Conservation (phyloP, 2,888 invertebrate genomes). For the Augochlorella aurata region DNA sequence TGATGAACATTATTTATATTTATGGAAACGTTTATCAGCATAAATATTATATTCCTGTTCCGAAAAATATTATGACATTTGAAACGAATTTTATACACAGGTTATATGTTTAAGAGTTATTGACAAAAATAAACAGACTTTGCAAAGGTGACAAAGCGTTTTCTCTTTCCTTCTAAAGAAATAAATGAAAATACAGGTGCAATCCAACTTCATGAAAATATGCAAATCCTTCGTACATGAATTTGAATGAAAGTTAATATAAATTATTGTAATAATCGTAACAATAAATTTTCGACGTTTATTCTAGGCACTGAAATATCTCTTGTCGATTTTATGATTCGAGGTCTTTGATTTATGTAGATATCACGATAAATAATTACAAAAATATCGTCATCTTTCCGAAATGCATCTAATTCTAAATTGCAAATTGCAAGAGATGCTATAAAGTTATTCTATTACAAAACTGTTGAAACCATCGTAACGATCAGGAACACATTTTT, state of each 20-base stretch:
- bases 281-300: background rate
- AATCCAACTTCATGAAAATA: background rate
- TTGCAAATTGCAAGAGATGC: background rate
- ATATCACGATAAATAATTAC: too few species aligned
- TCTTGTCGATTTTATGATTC: too few species aligned
- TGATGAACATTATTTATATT: background rate
- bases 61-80: background rate
- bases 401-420: too few species aligned
- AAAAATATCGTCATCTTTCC: too few species aligned
- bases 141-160: background rate
- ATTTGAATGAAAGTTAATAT: too few species aligned
- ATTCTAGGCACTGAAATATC: too few species aligned
- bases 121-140: background rate
- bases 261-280: too few species aligned
- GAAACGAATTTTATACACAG: background rate
- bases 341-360: too few species aligned
- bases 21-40: background rate
- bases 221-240: background rate
- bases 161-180: background rate
- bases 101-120: background rate
- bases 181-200: background rate
- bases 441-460: background rate
- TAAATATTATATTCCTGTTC: background rate
- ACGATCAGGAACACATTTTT: background rate
- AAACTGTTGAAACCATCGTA: background rate